Evolutionary conservation across 2,888 invertebrate species (phyloP).

Genomic region (Zygothrica quintamaculata): DNA sequence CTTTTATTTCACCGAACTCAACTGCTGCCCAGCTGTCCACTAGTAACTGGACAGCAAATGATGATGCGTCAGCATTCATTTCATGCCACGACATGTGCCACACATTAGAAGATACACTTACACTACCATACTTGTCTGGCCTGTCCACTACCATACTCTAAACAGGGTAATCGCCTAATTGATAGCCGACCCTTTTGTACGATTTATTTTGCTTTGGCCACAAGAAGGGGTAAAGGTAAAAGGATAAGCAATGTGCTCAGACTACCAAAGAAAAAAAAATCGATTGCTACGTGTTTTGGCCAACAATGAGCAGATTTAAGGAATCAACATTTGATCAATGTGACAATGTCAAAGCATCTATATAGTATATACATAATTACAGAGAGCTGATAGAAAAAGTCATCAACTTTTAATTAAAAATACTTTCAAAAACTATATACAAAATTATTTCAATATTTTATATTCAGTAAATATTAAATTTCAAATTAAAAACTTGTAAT

Average conservation of each 20-base stretch:
- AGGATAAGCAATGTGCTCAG: neutral
- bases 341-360: neutral
- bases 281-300: constrained; percentile 34
- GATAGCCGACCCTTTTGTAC: constrained; percentile 36
- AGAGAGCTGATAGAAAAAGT: neutral
- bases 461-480: too few relatives aligned
- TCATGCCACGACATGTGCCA: constrained; percentile 58
- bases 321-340: neutral
- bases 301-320: constrained; percentile 35
- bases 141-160: neutral
- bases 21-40: constrained; percentile 4
- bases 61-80: constrained; percentile 75
- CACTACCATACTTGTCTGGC: constrained; percentile 11
- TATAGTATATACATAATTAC: neutral
- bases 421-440: too few relatives aligned
- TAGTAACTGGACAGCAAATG: constrained; percentile 61
- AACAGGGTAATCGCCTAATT: constrained; percentile 54
- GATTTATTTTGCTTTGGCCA: constrained; percentile 19
- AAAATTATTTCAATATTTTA: too few relatives aligned
- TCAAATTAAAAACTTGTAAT: too few relatives aligned
- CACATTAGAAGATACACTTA: constrained; percentile 56
- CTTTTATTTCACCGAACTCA: constrained; percentile 38
- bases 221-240: neutral
- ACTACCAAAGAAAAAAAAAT: constrained; percentile 35
- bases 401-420: neutral